Conservation (phyloP, 1,140 invertebrate species). For the Trichomalopsis sarcophagae region DNA sequence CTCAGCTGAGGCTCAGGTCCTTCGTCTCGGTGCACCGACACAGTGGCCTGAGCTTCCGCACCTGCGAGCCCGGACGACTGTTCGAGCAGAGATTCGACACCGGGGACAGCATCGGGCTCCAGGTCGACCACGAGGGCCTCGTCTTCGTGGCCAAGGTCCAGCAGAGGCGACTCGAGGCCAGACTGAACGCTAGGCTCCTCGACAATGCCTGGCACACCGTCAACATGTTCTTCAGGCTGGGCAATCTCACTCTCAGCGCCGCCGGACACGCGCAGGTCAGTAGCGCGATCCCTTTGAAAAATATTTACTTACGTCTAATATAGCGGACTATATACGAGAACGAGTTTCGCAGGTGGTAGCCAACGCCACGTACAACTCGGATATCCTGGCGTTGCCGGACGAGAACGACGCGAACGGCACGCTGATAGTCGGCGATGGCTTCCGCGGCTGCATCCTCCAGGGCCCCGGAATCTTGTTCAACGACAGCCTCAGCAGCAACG, state of each 20-base stretch:
- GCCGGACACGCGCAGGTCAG: slow-evolving; percentile 75
- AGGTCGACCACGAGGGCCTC: slow-evolving; percentile 81
- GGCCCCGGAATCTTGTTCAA: slow-evolving; percentile 88
- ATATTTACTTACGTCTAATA: no score
- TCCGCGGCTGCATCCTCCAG: slow-evolving; percentile 88
- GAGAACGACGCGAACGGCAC: slow-evolving; percentile 76
- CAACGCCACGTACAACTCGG: slow-evolving; percentile 86
- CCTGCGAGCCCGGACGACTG: slow-evolving; percentile 84
- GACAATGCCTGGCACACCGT: slow-evolving; percentile 89
- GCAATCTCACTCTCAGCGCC: slow-evolving; percentile 79
- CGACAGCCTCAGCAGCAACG: slow-evolving; percentile 79
- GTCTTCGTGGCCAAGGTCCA: slow-evolving; percentile 78
- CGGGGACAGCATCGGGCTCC: slow-evolving; percentile 80
- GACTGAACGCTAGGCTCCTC: slow-evolving; percentile 80
- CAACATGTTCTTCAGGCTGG: slow-evolving; percentile 80
- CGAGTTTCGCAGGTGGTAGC: slow-evolving; percentile 79
- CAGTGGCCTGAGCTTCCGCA: slow-evolving; percentile 87
- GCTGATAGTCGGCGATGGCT: slow-evolving; percentile 86
- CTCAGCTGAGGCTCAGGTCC: slow-evolving; percentile 81
- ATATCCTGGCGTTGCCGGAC: slow-evolving; percentile 81
- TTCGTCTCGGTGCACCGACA: slow-evolving; percentile 85
- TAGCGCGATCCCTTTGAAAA: not conserved
- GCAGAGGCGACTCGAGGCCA: slow-evolving; percentile 78
- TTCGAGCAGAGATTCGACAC: slow-evolving; percentile 82
- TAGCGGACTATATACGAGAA: no score